phyloP scores from a whole-genome alignment of 53 echinoderm and acorn worm genomes.

The Glandiceps talaboti region DNA sequence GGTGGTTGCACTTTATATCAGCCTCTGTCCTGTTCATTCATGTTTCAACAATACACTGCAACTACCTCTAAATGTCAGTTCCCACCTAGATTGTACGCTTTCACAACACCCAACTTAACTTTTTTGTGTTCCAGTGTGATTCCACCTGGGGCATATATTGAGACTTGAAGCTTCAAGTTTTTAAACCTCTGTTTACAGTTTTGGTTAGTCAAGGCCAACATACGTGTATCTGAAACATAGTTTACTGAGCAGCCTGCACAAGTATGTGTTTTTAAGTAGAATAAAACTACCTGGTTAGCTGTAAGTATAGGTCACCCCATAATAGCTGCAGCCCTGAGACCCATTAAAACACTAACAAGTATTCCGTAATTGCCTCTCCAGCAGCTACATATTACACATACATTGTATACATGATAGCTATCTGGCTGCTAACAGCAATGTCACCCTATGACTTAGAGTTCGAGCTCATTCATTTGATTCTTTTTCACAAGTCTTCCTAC shows the following conservation, averaged over 20 bases:
- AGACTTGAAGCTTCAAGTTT: not conserved
- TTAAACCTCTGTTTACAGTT: not conserved
- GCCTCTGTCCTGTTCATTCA: too few relatives aligned
- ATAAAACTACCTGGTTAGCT: not conserved
- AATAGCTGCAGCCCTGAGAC: not conserved
- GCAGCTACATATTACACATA: too few relatives aligned
- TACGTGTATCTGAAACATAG: not conserved
- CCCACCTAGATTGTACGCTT: too few relatives aligned
- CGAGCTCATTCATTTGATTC: too few relatives aligned
- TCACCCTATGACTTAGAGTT: too few relatives aligned
- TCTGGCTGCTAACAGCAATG: too few relatives aligned
- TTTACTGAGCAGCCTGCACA: not conserved
- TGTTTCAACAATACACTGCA: too few relatives aligned
- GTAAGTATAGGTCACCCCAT: not conserved
- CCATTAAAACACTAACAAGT: not conserved
- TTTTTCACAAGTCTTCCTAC: too few relatives aligned
- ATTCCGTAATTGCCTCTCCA: not conserved
- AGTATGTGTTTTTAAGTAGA: not conserved
- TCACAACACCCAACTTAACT: too few relatives aligned
- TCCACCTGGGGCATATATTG: not conserved
- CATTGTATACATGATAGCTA: too few relatives aligned
- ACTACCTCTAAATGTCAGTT: too few relatives aligned
- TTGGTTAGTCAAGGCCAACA: not conserved
- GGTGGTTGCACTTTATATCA: too few relatives aligned
- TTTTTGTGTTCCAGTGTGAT: not conserved